phyloP scores from a whole-genome alignment of 1,140 invertebrate genomes.

The Bombus confusus region DNA sequence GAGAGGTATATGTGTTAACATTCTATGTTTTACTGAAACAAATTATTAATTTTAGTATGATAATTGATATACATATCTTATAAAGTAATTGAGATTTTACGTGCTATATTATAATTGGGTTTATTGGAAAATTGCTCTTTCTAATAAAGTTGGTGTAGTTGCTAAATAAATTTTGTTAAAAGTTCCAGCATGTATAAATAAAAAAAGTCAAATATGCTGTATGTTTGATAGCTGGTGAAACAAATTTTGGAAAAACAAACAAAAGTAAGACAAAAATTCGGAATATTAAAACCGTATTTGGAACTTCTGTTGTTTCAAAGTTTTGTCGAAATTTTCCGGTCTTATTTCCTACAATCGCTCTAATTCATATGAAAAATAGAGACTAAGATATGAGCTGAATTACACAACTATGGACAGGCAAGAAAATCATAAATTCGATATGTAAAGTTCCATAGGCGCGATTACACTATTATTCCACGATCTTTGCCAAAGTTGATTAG shows the following conservation, averaged over 20 bases:
- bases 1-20: conserved; percentile 22
- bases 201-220: not conserved
- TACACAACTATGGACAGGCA: not conserved
- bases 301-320: not conserved
- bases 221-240: not conserved
- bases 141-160: not conserved
- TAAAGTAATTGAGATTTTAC: not conserved
- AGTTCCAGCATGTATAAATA: not conserved
- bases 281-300: not conserved
- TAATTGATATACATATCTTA: not conserved
- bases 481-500: not conserved
- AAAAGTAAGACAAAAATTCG: not conserved
- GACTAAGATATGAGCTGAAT: not conserved
- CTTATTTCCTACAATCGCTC: too few relatives aligned
- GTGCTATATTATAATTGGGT: not conserved
- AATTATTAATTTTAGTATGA: not conserved
- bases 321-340: not conserved
- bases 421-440: not conserved
- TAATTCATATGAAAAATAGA: too few relatives aligned
- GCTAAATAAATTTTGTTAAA: not conserved
- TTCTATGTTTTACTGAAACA: not conserved
- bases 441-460: too few relatives aligned
- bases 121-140: not conserved
- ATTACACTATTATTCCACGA: not conserved
- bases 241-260: not conserved